phyloP scores from a whole-genome alignment of 2,888 invertebrate genomes.

The Hirtodrosophila duncani region DNA sequence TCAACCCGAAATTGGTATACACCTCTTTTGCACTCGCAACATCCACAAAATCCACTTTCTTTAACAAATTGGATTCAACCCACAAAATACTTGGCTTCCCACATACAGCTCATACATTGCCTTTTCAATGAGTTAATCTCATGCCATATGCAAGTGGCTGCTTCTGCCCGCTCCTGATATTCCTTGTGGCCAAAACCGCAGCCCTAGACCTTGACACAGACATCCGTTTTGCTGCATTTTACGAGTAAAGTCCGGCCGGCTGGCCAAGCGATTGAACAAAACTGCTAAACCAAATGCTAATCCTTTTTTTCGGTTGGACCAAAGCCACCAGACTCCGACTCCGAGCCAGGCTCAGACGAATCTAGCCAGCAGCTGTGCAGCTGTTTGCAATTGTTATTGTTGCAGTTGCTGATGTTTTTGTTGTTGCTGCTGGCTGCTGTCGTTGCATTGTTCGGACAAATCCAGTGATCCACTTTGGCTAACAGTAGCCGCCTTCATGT shows the following conservation, averaged over 20 bases:
- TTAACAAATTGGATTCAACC: slow-evolving; percentile 25
- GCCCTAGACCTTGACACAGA: slow-evolving; percentile 40
- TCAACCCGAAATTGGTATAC: background rate
- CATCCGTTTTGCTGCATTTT: slow-evolving; percentile 29
- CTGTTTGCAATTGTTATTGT: slow-evolving; percentile 39
- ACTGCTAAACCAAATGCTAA: slow-evolving; percentile 59
- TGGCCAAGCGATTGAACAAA: slow-evolving; percentile 50
- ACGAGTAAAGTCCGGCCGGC: slow-evolving; percentile 11
- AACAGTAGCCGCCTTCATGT: slow-evolving; percentile 62
- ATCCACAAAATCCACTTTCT: too few species aligned
- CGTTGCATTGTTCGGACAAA: slow-evolving; percentile 41
- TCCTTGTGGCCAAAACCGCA: slow-evolving; percentile 3
- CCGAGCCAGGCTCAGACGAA: too few species aligned
- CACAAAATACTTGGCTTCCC: slow-evolving; percentile 22
- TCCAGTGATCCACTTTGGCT: slow-evolving; percentile 67
- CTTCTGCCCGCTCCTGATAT: too few species aligned
- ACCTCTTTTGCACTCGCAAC: background rate
- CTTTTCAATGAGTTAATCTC: slow-evolving; percentile 34
- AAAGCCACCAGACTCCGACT: slow-evolving; percentile 14
- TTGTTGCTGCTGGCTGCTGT: slow-evolving; percentile 5
- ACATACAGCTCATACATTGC: slow-evolving; percentile 1
- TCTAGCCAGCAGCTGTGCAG: slow-evolving; percentile 46
- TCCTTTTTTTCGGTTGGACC: slow-evolving; percentile 53
- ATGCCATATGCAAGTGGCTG: slow-evolving; percentile 22
- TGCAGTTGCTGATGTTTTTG: slow-evolving; percentile 14